Percentiles rank a stretch among this genome's conserved stretches.
phyloP scores from a whole-genome alignment of 1,140 invertebrate species.

The Listronotus oregonensis region DNA sequence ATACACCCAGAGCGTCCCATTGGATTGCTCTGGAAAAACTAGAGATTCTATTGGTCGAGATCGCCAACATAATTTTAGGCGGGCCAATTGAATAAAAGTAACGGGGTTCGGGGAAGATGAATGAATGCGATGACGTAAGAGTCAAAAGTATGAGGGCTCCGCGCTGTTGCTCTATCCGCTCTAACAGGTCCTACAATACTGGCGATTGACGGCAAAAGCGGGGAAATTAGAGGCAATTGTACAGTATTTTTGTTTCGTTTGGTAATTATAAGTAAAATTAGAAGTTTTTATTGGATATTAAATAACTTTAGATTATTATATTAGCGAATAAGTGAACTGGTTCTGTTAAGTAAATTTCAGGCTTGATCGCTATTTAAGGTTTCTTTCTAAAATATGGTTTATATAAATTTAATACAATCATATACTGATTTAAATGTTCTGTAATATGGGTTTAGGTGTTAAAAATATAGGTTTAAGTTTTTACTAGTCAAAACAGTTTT shows the following conservation, averaged over 20 bases:
- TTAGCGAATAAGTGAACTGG: not conserved
- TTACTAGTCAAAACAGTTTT: too few species aligned
- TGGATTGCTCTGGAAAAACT: slow-evolving; percentile 7
- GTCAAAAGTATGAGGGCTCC: slow-evolving; percentile 4
- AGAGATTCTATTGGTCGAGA: slow-evolving; percentile 25
- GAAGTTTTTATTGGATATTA: too few species aligned
- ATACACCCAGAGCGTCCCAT: slow-evolving; percentile 33
- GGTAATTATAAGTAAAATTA: too few species aligned
- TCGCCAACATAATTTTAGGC: slow-evolving; percentile 25
- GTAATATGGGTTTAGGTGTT: too few species aligned
- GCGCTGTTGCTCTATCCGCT: slow-evolving; percentile 13
- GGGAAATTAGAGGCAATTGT: not conserved
- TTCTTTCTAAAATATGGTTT: too few species aligned
- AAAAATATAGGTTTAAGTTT: too few species aligned
- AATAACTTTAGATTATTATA: not conserved
- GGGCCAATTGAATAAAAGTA: slow-evolving; percentile 23
- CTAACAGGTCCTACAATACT: slow-evolving; percentile 25
- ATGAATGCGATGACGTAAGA: slow-evolving; percentile 13
- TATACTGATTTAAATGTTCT: too few species aligned
- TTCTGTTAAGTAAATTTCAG: too few species aligned
- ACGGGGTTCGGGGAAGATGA: slow-evolving; percentile 10
- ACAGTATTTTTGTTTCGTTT: too few species aligned
- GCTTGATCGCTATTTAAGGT: too few species aligned
- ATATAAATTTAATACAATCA: too few species aligned
- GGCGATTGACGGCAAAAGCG: slow-evolving; percentile 4